Evolutionary conservation across 1,140 invertebrate genomes (phyloP), one percentile per base, ranked within the genome.

Genomic region (Heliconius himera): DNA sequence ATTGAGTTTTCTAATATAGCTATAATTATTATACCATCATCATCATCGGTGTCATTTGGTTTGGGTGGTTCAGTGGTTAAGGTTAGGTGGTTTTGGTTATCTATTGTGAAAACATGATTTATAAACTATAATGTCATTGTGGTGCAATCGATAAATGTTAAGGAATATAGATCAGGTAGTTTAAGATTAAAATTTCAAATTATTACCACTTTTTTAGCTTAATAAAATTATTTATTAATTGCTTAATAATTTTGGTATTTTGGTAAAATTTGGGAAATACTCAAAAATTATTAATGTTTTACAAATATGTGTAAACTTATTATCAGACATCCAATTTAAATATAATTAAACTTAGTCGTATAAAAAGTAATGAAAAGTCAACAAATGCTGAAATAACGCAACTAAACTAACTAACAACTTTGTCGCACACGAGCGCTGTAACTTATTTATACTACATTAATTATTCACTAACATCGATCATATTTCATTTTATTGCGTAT

Each of bases 361-460:
- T 11, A 22, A 22, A 26, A 66, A 22, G 11, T 26, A 16, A 29
- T 66, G n/a, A 66, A 66, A 66, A 66, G 60, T 29, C 26, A 66
- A 26, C 26, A 66, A 66, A 66, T 29, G 9, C 60, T 29, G 13
- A 26, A 66, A 66, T n/a, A 66, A 9, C 22, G 26, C 60, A 66
- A 26, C 60, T 29, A 22, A 66, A 9, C 22, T 26, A 13, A 66
- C 60, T 60, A 66, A 46, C 16, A 16, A 29, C 26, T 16, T 5
- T 1, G 60, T 66, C 60, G 60, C 60, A 66, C 29, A 5, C 60
- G n/a, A 16, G 60, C 60, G 8, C 26, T 16, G 16, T 66, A 16
- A 66, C 26, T 66, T 66, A 66, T 66, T 66, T 29, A 66, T 66
- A 66, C 13, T 26, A 16, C 60, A 66, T 66, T 66, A 66, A 66